Percentiles rank a stretch among this genome's conserved stretches.
Evolutionary conservation across 2,797 vertebrate genomes (phyloP).

Genomic region (Cirrhinus molitorella): DNA sequence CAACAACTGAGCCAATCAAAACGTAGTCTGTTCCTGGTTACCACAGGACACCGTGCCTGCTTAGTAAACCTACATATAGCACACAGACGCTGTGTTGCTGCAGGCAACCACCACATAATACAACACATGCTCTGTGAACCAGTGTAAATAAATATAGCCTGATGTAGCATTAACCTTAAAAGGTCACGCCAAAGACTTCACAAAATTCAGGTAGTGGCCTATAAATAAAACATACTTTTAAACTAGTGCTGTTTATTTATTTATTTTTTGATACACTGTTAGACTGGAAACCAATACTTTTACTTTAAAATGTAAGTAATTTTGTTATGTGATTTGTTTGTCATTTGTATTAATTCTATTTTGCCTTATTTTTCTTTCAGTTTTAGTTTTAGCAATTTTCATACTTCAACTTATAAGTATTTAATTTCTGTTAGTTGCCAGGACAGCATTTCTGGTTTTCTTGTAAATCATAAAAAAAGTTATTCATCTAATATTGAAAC

Average conservation of each 20-base stretch:
- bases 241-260: background rate
- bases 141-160: background rate
- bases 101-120: slow-evolving; percentile 14
- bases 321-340: background rate
- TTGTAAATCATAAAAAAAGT: background rate
- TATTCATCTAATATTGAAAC: background rate
- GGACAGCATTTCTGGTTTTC: background rate
- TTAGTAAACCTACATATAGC: slow-evolving; percentile 8
- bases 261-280: background rate
- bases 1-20: slow-evolving; percentile 4
- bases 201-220: background rate
- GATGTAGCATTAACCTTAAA: slow-evolving; percentile 41
- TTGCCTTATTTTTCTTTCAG: background rate
- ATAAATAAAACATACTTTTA: background rate
- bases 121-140: background rate
- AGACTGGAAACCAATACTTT: background rate
- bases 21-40: background rate
- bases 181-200: background rate
- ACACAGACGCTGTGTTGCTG: slow-evolving; percentile 13
- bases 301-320: background rate
- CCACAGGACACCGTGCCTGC: background rate
- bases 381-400: background rate
- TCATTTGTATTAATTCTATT: background rate
- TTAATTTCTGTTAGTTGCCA: no score
- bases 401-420: background rate